phyloP scores from a whole-genome alignment of 2,888 invertebrate genomes.

The Vannuccia rotundouncinata region DNA sequence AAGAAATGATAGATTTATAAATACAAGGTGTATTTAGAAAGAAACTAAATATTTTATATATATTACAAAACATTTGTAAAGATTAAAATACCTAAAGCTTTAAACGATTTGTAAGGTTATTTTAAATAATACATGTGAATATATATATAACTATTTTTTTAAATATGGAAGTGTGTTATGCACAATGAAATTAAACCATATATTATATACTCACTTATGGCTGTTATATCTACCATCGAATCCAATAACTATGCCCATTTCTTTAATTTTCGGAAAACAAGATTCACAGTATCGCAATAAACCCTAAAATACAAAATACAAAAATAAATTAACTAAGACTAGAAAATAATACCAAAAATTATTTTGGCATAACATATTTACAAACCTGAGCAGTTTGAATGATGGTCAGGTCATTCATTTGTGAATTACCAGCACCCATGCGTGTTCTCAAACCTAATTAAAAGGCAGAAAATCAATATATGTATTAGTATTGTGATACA shows the following conservation, averaged over 20 bases:
- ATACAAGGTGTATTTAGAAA: too few species aligned
- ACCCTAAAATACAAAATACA: conserved; percentile 53
- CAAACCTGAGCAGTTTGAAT: conserved; percentile 69
- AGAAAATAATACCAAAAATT: conserved; percentile 30
- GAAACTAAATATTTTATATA: too few species aligned
- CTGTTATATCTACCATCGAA: conserved; percentile 88
- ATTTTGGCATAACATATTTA: not conserved
- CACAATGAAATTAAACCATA: not conserved
- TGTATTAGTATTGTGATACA: too few species aligned
- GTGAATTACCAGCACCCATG: conserved; percentile 85
- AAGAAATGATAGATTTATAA: too few species aligned
- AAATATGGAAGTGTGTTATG: not conserved
- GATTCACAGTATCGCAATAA: conserved; percentile 25
- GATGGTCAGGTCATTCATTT: conserved; percentile 87
- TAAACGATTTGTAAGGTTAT: too few species aligned
- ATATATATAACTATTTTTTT: too few species aligned
- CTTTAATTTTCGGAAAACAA: not conserved
- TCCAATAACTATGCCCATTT: conserved; percentile 75
- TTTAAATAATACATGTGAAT: too few species aligned
- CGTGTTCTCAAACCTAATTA: conserved; percentile 74
- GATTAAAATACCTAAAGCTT: too few species aligned
- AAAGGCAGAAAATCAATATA: too few species aligned
- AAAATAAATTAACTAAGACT: not conserved
- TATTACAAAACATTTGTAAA: too few species aligned
- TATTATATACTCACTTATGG: conserved; percentile 63